Conservation (phyloP, 1,140 invertebrate genomes). For the Contarinia nasturtii region DNA sequence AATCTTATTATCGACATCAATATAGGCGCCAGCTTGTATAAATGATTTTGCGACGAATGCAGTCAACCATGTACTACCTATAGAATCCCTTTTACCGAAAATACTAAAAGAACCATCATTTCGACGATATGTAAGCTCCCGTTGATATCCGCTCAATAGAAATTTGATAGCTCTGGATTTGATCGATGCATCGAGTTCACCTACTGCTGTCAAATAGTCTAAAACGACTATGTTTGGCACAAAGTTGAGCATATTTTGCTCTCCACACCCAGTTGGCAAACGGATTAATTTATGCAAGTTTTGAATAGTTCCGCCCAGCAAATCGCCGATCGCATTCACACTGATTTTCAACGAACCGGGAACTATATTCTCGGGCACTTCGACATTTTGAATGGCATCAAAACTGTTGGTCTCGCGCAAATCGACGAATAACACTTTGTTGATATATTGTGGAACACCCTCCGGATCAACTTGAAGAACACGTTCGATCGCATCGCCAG, state of each 20-base stretch:
- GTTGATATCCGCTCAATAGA: slow-evolving; percentile 77
- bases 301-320: slow-evolving; percentile 52
- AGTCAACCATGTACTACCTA: slow-evolving; percentile 88
- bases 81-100: slow-evolving; percentile 62
- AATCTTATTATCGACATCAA: slow-evolving; percentile 56
- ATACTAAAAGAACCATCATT: slow-evolving; percentile 88
- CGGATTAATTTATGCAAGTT: slow-evolving; percentile 57
- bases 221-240: slow-evolving; percentile 77
- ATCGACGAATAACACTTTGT: slow-evolving; percentile 56
- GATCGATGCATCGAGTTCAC: slow-evolving; percentile 27
- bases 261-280: slow-evolving; percentile 81
- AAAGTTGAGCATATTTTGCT: slow-evolving; percentile 89
- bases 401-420: slow-evolving; percentile 33
- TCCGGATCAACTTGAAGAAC: slow-evolving; percentile 58
- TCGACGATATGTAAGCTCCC: slow-evolving; percentile 76
- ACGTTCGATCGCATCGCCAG: slow-evolving; percentile 51
- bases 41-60: slow-evolving; percentile 83
- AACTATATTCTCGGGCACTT: slow-evolving; percentile 51
- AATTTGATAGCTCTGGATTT: slow-evolving; percentile 51
- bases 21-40: slow-evolving; percentile 56
- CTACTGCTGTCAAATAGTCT: slow-evolving; percentile 37
- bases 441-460: slow-evolving; percentile 58
- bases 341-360: slow-evolving; percentile 47
- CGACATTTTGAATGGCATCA: slow-evolving; percentile 29
- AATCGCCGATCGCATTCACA: slow-evolving; percentile 55